Evolutionary conservation across 2,113 vertebrate genomes (phyloP).

Genomic region (Syrrhaptes paradoxus): DNA sequence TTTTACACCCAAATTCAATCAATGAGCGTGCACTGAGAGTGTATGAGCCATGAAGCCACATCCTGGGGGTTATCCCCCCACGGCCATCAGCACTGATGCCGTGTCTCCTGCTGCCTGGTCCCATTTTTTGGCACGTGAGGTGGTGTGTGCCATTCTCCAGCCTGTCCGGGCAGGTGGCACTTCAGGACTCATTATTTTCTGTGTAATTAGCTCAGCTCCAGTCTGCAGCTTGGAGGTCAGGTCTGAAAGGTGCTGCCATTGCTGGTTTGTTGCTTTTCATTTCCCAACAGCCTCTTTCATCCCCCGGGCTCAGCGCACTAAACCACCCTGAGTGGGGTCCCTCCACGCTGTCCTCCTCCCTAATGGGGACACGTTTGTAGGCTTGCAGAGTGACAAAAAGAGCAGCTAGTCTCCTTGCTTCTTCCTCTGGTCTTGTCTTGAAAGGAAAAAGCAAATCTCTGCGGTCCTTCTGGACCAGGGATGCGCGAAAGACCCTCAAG

Average conservation of each 20-base stretch:
- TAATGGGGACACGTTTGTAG: not conserved
- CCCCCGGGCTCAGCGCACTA: fast-evolving
- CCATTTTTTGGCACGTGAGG: not conserved
- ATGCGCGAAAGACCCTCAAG: not conserved
- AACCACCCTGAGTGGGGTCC: not conserved
- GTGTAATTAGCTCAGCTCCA: not conserved
- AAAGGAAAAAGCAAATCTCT: not conserved
- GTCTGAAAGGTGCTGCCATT: not conserved
- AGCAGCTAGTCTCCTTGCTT: not conserved
- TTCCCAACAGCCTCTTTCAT: not conserved
- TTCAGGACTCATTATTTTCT: constrained; percentile 19
- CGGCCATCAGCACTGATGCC: fast-evolving
- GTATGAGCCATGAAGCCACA: fast-evolving
- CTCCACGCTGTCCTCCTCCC: not conserved
- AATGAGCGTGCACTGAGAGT: fast-evolving
- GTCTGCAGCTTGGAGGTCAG: not conserved
- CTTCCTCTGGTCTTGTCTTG: not conserved
- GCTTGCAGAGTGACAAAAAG: not conserved
- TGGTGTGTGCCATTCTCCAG: fast-evolving
- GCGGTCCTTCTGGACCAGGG: fast-evolving
- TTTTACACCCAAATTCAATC: not conserved
- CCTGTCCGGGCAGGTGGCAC: not conserved
- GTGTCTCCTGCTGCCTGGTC: not conserved
- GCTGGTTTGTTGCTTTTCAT: not conserved
- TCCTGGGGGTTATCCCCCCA: not conserved